Conservation (phyloP, 2,113 vertebrate genomes). For the Gallinago paraguaiae region DNA sequence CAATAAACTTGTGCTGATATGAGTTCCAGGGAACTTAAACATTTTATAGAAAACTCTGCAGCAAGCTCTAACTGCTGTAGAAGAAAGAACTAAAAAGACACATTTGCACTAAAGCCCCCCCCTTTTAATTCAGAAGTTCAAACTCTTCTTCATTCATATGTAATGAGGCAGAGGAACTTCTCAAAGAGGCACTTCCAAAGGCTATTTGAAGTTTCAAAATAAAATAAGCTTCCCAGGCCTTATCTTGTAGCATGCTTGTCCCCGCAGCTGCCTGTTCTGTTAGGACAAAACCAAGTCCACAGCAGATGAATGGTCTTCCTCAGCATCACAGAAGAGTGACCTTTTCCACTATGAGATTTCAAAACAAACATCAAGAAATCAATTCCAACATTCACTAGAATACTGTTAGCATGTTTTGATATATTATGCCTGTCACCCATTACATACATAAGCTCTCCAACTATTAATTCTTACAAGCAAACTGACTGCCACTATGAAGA, state of each 20-base stretch:
- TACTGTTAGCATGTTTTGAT: neutral
- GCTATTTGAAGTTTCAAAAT: neutral
- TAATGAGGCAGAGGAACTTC: constrained; percentile 19
- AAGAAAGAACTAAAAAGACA: neutral
- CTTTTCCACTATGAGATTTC: neutral
- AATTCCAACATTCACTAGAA: neutral
- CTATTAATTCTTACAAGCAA: neutral
- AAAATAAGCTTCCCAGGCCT: neutral
- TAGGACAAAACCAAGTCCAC: neutral
- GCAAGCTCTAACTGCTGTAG: neutral
- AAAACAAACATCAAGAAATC: neutral
- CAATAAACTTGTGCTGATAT: neutral
- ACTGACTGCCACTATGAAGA: neutral
- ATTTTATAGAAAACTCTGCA: neutral
- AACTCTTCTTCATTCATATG: neutral
- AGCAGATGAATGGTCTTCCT: neutral
- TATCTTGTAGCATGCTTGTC: neutral
- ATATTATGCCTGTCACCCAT: neutral
- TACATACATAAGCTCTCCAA: neutral
- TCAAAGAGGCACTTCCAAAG: neutral
- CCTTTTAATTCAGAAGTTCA: neutral
- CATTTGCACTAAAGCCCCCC: neutral
- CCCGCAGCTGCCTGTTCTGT: neutral
- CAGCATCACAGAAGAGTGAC: neutral
- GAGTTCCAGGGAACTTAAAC: neutral